These are phyloP conservation scores for Apamea monoglypha DNA, from an alignment of 2,888 invertebrate species.

Conservation along the genomic window DNA sequence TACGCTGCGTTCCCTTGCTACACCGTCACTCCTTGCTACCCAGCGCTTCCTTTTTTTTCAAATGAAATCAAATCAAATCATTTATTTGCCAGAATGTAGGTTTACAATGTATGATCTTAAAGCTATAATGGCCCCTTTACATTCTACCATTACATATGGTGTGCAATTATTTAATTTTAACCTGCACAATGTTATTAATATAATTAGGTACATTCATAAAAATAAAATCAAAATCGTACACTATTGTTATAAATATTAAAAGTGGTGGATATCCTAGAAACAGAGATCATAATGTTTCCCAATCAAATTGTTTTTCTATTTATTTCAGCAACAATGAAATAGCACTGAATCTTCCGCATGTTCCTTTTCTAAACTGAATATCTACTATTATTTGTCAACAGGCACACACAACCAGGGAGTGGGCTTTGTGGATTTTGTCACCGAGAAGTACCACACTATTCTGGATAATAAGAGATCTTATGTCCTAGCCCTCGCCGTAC, in stretches of 20 bases:
- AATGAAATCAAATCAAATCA: too few relatives aligned
- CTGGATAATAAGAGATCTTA: slow-evolving; percentile 81
- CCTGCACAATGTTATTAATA: too few relatives aligned
- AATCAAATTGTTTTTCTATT: neutral
- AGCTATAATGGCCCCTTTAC: too few relatives aligned
- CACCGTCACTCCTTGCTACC: neutral
- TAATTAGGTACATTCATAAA: too few relatives aligned
- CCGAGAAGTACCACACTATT: slow-evolving; percentile 83
- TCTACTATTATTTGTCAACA: slow-evolving; percentile 61
- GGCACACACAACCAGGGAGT: slow-evolving; percentile 86
- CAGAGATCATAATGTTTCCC: neutral
- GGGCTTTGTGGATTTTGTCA: slow-evolving; percentile 86
- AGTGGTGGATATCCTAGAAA: neutral
- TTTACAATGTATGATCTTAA: too few relatives aligned
- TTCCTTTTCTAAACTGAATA: neutral
- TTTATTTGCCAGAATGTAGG: too few relatives aligned
- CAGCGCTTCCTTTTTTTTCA: too few relatives aligned
- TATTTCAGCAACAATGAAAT: neutral
- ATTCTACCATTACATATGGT: too few relatives aligned
- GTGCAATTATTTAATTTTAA: too few relatives aligned
- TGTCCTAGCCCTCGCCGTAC: slow-evolving; percentile 84
- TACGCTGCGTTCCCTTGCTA: neutral
- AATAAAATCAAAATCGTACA: too few relatives aligned
- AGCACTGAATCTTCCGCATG: neutral
- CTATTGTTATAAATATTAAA: neutral